Evolutionary conservation across 2,797 vertebrate genomes (phyloP), one percentile per base, ranked within the genome.

Genomic region (Sylvilagus floridanus): DNA sequence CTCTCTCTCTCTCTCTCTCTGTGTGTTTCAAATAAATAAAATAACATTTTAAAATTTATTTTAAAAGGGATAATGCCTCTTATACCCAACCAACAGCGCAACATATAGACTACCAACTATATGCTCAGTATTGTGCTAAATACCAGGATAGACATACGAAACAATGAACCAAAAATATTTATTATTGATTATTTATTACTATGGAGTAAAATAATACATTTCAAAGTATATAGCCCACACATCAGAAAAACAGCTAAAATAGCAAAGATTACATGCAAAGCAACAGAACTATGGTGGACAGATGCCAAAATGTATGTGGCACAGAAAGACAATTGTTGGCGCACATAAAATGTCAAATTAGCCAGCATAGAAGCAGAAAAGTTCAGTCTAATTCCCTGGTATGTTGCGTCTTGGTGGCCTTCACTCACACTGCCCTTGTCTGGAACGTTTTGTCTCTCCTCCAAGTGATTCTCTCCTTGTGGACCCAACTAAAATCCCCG

Each of bases 201-300:
- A 71, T 65, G 26, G 75, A 75, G 28, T 77, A 65, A 83, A 94
- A 95, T 88, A 77, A 85, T 42, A 37, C 90, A 94, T n/a, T 30
- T 66, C 35, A 81, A 84, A 69, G 37, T 75, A 54, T 62, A 22
- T 66, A 63, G 2, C 11, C 22, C 65, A 73, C 69, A 28, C n/a
- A 86, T 30, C 19, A 79, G 47, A 11, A 78, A 92, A 84, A 86
- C 28, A 77, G 30, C 60, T 69, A 63, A 87, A 92, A 63, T 42
- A 82, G 69, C 17, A 68, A 14, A 65, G 50, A 60, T 77, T 37
- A 42, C 7, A 76, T 62, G 60, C 79, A 90, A 85, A 88, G 19
- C 65, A 60, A 77, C 24, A 93, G 30, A 76, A 90, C 32, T 60
- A 6, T 82, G 32, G 22, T 63, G 32, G 42, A 84, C n/a, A 35